Percentiles rank a stretch among this genome's conserved stretches.
phyloP scores from a whole-genome alignment of 2,113 vertebrate species.

The Procavia capensis region DNA sequence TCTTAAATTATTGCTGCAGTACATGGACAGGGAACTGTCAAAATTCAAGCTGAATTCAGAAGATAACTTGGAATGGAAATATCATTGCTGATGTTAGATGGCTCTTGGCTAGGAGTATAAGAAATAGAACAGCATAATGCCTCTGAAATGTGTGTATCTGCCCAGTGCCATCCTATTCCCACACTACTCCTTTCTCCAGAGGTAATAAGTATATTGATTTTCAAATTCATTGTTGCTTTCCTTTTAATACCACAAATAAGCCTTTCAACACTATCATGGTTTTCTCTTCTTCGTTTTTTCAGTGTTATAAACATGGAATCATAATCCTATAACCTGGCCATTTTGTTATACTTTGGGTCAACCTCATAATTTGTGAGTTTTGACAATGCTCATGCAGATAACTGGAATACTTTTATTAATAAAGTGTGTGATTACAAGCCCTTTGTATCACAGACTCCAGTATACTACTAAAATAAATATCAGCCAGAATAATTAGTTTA shows the following conservation, averaged over 20 bases:
- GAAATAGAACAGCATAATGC: not conserved
- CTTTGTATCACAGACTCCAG: not conserved
- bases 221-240: not conserved
- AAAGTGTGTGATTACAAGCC: not conserved
- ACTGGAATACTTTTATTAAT: not conserved
- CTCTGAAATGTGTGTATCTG: not conserved
- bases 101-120: not conserved
- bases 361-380: not conserved
- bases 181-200: not conserved
- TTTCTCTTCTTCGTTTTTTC: not conserved
- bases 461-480: constrained; percentile 3
- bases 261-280: not conserved
- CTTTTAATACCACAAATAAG: not conserved
- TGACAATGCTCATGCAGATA: not conserved
- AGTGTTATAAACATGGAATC: not conserved
- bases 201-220: not conserved
- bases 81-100: too few relatives aligned
- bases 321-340: not conserved
- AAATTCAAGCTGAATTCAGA: too few relatives aligned
- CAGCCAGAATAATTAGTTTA: not conserved
- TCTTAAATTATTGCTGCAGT: too few relatives aligned
- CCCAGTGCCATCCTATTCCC: not conserved
- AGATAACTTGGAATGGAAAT: too few relatives aligned
- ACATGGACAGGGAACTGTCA: too few relatives aligned
- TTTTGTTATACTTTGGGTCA: not conserved